These are phyloP conservation scores for Anolis sagrei DNA, from an alignment of 2,113 vertebrate species.

Conservation along the genomic window DNA sequence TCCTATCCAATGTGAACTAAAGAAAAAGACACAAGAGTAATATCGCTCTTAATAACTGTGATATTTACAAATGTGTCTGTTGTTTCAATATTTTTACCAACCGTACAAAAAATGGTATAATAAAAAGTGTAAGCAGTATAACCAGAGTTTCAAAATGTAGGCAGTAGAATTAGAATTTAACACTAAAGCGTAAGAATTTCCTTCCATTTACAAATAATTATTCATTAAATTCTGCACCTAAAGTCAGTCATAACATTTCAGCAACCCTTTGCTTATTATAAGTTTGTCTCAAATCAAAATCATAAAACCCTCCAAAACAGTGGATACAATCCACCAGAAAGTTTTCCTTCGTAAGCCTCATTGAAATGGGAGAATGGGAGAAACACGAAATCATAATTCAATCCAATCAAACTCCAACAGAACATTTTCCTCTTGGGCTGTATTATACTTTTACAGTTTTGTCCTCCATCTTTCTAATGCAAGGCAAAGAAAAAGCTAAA, in stretches of 20 bases:
- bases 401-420: not conserved
- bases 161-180: too few species aligned
- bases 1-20: conserved; percentile 51
- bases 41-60: not conserved
- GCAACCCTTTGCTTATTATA: not conserved
- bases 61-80: not conserved
- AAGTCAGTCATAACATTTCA: not conserved
- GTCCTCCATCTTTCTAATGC: not conserved
- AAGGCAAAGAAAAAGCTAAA: not conserved
- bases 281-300: not conserved
- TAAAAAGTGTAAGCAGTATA: not conserved
- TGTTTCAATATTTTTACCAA: not conserved
- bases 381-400: not conserved
- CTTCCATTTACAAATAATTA: conserved; percentile 14
- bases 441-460: not conserved
- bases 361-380: not conserved
- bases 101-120: not conserved
- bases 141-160: not conserved
- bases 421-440: not conserved
- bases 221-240: conserved; percentile 17
- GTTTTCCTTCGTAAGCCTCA: not conserved
- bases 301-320: not conserved
- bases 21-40: conserved; percentile 3
- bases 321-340: not conserved
- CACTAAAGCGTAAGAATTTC: conserved; percentile 33